Conservation (phyloP, 53 echinoderm and acorn worm genomes). For the Patiria pectinifera region DNA sequence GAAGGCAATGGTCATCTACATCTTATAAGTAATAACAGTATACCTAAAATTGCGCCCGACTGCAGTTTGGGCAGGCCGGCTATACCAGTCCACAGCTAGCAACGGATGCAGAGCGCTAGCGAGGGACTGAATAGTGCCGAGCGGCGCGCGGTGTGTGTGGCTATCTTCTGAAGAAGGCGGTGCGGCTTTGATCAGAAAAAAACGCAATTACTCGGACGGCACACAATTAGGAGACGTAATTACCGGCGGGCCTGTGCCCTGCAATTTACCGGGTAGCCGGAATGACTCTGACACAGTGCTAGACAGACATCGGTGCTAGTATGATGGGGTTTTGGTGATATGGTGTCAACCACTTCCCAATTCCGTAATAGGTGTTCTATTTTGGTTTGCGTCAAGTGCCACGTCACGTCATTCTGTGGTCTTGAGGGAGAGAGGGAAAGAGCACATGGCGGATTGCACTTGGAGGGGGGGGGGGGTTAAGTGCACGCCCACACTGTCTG, state of each 20-base stretch:
- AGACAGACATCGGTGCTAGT: not conserved
- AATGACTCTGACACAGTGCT: constrained; percentile 42
- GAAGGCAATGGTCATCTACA: too few species aligned
- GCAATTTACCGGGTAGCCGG: constrained; percentile 32
- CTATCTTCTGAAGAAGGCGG: constrained; percentile 50
- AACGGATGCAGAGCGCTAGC: constrained; percentile 4
- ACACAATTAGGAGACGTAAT: constrained; percentile 37
- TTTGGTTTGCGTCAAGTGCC: not conserved
- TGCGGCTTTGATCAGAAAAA: constrained; percentile 37
- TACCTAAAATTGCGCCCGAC: not conserved
- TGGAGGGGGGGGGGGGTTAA: too few species aligned
- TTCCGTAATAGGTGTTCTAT: constrained; percentile 1
- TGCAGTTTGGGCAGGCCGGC: not conserved
- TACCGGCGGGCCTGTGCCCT: constrained; percentile 41
- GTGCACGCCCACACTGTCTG: too few species aligned
- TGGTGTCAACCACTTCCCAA: constrained; percentile 18
- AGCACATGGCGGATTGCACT: not conserved
- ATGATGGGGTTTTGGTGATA: constrained; percentile 2
- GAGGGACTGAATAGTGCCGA: not conserved
- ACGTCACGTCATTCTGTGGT: not conserved
- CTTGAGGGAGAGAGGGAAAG: not conserved
- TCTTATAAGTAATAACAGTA: too few species aligned
- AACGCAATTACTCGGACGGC: constrained; percentile 60
- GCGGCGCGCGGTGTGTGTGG: constrained; percentile 28
- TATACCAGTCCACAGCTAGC: not conserved